Conservation (phyloP, 2,113 vertebrate species). For the Gambusia holbrooki region DNA sequence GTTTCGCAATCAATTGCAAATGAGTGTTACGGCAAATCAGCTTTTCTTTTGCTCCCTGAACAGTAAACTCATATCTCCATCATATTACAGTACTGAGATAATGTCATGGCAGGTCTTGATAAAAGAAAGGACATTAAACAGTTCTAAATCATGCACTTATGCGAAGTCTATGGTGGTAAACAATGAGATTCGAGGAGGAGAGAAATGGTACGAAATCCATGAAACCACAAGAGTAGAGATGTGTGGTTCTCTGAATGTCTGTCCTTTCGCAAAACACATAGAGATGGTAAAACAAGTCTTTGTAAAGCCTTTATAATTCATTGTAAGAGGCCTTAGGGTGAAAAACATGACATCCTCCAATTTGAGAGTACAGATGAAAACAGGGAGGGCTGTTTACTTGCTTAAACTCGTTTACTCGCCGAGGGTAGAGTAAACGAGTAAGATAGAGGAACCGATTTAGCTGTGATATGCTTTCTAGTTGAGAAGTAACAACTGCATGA, state of each 20-base stretch:
- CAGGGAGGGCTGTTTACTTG: neutral
- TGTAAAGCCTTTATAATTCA: neutral
- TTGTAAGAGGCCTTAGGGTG: slow-evolving; percentile 11
- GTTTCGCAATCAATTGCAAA: too few relatives aligned
- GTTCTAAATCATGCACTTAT: neutral
- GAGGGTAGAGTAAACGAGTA: slow-evolving; percentile 39
- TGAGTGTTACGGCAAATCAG: too few relatives aligned
- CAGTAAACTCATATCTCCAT: too few relatives aligned
- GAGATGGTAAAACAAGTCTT: too few relatives aligned
- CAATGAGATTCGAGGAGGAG: neutral
- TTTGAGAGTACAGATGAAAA: slow-evolving; percentile 17
- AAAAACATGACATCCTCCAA: slow-evolving; percentile 42
- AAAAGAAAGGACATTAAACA: neutral
- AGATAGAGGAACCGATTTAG: slow-evolving; percentile 32
- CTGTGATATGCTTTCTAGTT: slow-evolving; percentile 50
- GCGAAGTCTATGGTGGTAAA: neutral
- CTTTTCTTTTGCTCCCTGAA: too few relatives aligned
- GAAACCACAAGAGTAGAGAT: neutral
- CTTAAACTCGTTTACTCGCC: neutral
- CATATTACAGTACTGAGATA: too few relatives aligned
- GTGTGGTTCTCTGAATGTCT: neutral
- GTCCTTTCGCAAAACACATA: too few relatives aligned
- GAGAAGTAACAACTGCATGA: slow-evolving; percentile 61
- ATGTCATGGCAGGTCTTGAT: too few relatives aligned
- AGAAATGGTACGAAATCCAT: neutral